Conservation (phyloP, 2,888 invertebrate species). For the Lasioglossum vierecki region DNA sequence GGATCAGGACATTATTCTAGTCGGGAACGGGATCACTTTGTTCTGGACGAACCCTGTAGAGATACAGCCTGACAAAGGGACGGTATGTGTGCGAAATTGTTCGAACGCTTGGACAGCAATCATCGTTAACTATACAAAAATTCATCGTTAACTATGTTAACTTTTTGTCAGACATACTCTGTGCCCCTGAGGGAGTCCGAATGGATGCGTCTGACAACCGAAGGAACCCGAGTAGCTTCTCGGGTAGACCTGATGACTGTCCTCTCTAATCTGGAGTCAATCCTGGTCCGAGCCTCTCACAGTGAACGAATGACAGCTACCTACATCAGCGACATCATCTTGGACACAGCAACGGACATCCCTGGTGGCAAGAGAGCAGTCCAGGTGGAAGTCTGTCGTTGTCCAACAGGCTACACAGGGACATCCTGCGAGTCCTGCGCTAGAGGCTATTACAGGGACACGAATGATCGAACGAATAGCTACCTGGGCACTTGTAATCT, state of each 20-base stretch:
- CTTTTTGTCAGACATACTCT: slow-evolving; percentile 85
- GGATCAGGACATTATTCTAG: slow-evolving; percentile 93
- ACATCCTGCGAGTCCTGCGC: slow-evolving; percentile 93
- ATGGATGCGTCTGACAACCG: slow-evolving; percentile 87
- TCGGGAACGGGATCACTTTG: slow-evolving; percentile 91
- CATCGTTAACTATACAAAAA: neutral
- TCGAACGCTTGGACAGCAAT: neutral
- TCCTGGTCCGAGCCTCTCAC: slow-evolving; percentile 93
- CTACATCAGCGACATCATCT: slow-evolving; percentile 92
- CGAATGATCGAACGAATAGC: slow-evolving; percentile 84
- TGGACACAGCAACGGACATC: slow-evolving; percentile 91
- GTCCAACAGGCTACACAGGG: slow-evolving; percentile 92
- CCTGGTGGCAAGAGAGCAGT: slow-evolving; percentile 88
- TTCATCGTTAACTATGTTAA: neutral
- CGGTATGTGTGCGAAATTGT: slow-evolving; percentile 84
- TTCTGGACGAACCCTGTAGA: slow-evolving; percentile 89
- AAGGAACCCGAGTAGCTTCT: slow-evolving; percentile 87
- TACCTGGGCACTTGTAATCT: slow-evolving; percentile 87
- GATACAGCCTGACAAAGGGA: slow-evolving; percentile 85
- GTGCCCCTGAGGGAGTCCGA: slow-evolving; percentile 88
- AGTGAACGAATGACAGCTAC: slow-evolving; percentile 87
- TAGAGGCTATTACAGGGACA: slow-evolving; percentile 89
- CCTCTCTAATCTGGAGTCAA: slow-evolving; percentile 92
- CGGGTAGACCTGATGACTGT: slow-evolving; percentile 94
- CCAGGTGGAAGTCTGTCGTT: slow-evolving; percentile 94